Evolutionary conservation across 2,797 vertebrate genomes (phyloP).

Genomic region (Rachycentron canadum): DNA sequence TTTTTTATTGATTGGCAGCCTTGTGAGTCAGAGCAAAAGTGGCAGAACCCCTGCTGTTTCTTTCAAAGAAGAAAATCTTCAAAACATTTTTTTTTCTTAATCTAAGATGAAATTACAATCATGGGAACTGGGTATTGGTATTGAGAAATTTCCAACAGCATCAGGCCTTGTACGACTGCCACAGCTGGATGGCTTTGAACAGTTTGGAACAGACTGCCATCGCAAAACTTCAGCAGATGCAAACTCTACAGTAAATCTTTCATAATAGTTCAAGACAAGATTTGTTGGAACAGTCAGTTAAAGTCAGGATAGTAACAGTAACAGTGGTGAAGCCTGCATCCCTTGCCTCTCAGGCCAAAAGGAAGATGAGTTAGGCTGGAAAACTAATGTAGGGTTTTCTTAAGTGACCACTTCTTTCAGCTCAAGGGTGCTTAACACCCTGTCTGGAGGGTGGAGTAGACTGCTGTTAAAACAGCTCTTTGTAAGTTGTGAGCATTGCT

Average conservation of each 20-base stretch:
- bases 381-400: conserved; percentile 3
- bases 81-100: conserved; percentile 3
- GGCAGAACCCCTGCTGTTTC: conserved; percentile 8
- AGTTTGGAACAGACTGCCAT: conserved; percentile 26
- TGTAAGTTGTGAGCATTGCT: background rate
- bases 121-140: conserved; percentile 26
- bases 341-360: conserved; percentile 4
- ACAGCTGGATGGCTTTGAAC: conserved; percentile 42
- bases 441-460: conserved; percentile 18
- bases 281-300: conserved; percentile 10
- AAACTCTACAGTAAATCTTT: conserved; percentile 29
- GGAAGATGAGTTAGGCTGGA: conserved; percentile 6
- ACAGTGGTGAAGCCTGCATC: background rate
- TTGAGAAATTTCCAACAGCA: conserved; percentile 26
- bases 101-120: conserved; percentile 30
- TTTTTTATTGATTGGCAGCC: conserved; percentile 30
- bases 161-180: conserved; percentile 11
- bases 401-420: conserved; percentile 22
- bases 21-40: conserved; percentile 18
- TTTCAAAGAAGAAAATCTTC: conserved; percentile 23
- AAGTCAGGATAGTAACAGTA: background rate
- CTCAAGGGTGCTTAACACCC: conserved; percentile 16
- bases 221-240: conserved; percentile 33
- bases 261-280: conserved; percentile 2
- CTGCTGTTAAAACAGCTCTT: conserved; percentile 33